Conservation (phyloP, 2,113 vertebrate genomes). For the Tyto alba region DNA sequence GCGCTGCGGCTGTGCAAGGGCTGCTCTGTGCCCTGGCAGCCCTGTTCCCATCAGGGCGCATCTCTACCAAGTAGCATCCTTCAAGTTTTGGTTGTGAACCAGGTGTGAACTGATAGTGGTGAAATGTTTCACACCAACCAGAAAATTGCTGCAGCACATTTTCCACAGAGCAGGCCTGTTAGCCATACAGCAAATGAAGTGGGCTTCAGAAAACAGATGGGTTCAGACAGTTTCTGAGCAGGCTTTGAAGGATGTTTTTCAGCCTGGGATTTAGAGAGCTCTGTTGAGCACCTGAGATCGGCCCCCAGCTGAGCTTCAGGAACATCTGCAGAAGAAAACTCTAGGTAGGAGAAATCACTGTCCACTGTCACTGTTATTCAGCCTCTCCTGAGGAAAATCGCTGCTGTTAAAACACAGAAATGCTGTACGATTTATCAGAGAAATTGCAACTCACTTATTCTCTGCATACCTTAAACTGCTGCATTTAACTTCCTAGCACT, state of each 20-base stretch:
- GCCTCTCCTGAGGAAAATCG: not conserved
- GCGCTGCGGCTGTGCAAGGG: not conserved
- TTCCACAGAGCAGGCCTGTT: not conserved
- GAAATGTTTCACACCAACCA: not conserved
- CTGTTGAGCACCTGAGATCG: not conserved
- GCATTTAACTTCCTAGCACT: not conserved
- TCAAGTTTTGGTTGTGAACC: not conserved
- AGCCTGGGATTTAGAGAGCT: not conserved
- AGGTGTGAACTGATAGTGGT: not conserved
- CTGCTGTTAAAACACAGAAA: not conserved
- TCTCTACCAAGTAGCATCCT: not conserved
- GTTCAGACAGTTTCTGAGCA: not conserved
- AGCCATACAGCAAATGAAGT: not conserved
- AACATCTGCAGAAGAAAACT: rapidly evolving
- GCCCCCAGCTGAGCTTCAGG: not conserved
- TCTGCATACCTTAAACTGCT: not conserved
- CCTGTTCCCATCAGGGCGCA: not conserved
- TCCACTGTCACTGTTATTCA: not conserved
- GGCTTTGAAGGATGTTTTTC: not conserved
- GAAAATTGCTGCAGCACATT: not conserved
- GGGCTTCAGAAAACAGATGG: not conserved
- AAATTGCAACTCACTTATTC: not conserved
- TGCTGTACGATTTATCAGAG: not conserved
- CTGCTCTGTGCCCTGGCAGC: not conserved
- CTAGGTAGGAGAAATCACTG: not conserved